These are phyloP conservation scores for Cochlearius cochlearius DNA, from an alignment of 2,113 vertebrate species.

Conservation along the genomic window DNA sequence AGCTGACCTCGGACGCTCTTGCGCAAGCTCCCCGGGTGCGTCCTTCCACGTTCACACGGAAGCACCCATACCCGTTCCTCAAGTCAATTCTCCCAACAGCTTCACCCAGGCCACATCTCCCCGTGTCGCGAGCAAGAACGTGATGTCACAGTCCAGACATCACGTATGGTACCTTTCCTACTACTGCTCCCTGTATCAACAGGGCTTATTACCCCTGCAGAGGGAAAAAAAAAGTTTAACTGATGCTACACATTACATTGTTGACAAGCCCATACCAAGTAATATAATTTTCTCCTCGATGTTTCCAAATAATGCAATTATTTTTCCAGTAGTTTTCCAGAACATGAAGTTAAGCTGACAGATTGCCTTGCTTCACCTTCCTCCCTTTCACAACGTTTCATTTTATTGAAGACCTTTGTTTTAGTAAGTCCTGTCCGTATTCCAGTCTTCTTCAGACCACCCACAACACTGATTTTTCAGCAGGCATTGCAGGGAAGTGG, in stretches of 20 bases:
- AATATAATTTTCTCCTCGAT: slow-evolving; percentile 43
- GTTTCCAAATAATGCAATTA: slow-evolving; percentile 54
- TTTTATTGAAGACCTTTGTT: background rate
- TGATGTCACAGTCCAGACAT: background rate
- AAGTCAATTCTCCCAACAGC: background rate
- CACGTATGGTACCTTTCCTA: background rate
- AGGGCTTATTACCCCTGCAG: background rate
- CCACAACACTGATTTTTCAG: background rate
- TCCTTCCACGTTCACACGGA: background rate
- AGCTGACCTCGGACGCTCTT: background rate
- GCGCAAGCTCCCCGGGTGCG: background rate
- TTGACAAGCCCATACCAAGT: slow-evolving; percentile 51
- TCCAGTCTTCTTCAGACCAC: background rate
- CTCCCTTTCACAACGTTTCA: background rate
- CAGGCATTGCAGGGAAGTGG: background rate
- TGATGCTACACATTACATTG: slow-evolving; percentile 33
- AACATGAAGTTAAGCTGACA: slow-evolving; percentile 13
- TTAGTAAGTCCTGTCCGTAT: background rate
- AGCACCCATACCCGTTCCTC: background rate
- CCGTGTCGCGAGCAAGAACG: rapidly evolving
- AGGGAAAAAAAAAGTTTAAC: background rate
- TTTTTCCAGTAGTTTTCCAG: slow-evolving; percentile 53
- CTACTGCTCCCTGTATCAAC: background rate
- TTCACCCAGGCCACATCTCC: background rate
- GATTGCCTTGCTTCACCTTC: background rate